Conservation (phyloP, 2,888 invertebrate species). For the Caenorhabditis afra region DNA sequence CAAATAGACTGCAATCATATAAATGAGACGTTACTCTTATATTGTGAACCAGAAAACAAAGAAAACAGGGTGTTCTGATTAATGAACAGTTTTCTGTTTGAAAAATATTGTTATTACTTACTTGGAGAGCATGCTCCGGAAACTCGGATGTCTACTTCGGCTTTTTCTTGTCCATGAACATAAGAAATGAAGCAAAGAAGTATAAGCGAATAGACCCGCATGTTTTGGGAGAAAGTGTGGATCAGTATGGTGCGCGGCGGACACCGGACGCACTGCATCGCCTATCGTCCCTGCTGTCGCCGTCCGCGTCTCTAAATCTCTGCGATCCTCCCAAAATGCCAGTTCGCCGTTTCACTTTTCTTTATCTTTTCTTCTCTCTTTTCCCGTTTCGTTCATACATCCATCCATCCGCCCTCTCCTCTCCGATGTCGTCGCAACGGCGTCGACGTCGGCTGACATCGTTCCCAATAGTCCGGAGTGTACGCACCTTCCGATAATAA, state of each 20-base stretch:
- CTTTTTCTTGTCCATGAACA: conserved; percentile 73
- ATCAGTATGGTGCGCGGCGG: conserved; percentile 54
- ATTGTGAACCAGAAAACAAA: conserved; percentile 19
- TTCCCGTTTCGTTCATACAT: conserved; percentile 35
- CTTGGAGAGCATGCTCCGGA: conserved; percentile 80
- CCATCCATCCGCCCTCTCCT: conserved; percentile 38
- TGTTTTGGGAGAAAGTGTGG: conserved; percentile 61
- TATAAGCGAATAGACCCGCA: conserved; percentile 62
- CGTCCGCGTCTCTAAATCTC: conserved; percentile 55
- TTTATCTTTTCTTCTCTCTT: conserved; percentile 33
- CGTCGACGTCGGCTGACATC: conserved; percentile 34
- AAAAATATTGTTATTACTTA: conserved; percentile 53
- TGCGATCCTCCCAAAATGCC: conserved; percentile 56
- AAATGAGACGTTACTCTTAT: too few relatives aligned
- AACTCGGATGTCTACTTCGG: conserved; percentile 79
- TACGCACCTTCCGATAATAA: conserved; percentile 49
- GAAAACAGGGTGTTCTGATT: background rate
- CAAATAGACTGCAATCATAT: conserved; percentile 75
- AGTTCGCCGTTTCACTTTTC: conserved; percentile 60
- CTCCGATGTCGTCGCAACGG: conserved; percentile 38
- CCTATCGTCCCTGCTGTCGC: conserved; percentile 47
- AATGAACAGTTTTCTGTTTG: background rate
- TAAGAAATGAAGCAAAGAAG: conserved; percentile 53
- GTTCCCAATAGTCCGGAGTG: conserved; percentile 53
- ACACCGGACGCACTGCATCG: conserved; percentile 56